Base-by-base conservation (phyloP, 2,888 invertebrate species). In the Campoletis raptor region DNA sequence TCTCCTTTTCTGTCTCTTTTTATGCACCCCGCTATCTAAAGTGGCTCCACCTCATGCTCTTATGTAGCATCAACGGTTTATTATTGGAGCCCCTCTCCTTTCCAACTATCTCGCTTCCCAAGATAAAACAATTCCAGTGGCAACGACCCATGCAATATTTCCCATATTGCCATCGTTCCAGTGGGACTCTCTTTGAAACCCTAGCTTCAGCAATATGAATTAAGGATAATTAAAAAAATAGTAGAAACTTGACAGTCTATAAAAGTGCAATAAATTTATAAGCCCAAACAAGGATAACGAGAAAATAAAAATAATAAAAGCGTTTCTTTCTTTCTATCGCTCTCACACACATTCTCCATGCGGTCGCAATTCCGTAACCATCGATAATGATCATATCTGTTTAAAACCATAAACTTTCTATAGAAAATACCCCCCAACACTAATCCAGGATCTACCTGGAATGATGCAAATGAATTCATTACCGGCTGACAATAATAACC, bases 391-490 rank as follows among this genome's bases (percentile, higher is more conserved):
- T 36, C 37, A 52, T 21, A 77, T 85, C 73, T 61, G 72, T 70
- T 64, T 45, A 54, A 69, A 57, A 37, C n/a, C 30, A 36, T 24
- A 15, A 30, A 57, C n/a, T 54, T 73, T 78, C 45, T 48, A 61
- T 78, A n/a, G 61, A 61, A 57, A 81, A 67, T 69, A 73, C 57
- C 40, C 73, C 12, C 73, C 21, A 67, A 18, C 36, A 42, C 73
- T 45, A 21, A 64, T 42, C 72, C 67, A 48, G 30, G 54, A 30
- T 2, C 18, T n/a, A 66, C 36, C 40, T 5, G 67, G 42, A 61
- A 78, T 74, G 74, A 79, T 37, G 74, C 21, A 36, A 61, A 48
- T 64, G 64, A 74, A 82, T 85, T 79, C 82, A 82, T 85, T 85
- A 85, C 64, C 76, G 64, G 74, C 57, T 61, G 54, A 74, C 78